These are phyloP conservation scores for Calephelis perditalis DNA, from an alignment of 2,888 invertebrate genomes.

Conservation along the genomic window DNA sequence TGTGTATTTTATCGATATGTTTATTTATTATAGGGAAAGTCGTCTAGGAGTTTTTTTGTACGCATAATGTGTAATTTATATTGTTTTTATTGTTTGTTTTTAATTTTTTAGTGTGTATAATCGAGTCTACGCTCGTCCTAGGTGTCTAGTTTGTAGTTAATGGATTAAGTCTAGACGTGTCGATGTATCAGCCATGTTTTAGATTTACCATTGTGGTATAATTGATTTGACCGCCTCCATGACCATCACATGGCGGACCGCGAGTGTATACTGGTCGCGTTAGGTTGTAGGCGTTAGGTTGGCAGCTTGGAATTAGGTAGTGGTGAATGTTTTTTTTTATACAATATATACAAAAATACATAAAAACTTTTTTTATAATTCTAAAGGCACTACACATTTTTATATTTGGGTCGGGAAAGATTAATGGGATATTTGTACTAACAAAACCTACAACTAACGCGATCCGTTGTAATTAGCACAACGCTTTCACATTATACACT, in stretches of 20 bases:
- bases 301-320: not conserved
- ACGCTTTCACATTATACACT: not conserved
- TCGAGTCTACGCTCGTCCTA: conserved; percentile 36
- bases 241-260: conserved; percentile 8
- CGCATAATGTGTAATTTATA: conserved; percentile 75
- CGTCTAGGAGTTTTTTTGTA: conserved; percentile 68
- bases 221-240: not conserved
- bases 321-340: no score
- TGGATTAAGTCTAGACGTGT: conserved; percentile 46
- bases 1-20: conserved; percentile 68
- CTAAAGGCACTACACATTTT: not conserved
- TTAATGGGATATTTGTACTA: not conserved
- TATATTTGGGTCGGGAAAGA: not conserved
- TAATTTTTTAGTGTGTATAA: conserved; percentile 40
- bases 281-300: not conserved
- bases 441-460: not conserved
- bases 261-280: not conserved
- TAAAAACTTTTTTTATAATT: not conserved
- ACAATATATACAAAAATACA: not conserved
- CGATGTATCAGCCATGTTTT: conserved; percentile 14
- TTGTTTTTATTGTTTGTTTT: conserved; percentile 71
- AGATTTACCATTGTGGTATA: conserved; percentile 9
- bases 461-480: not conserved
- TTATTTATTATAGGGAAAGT: conserved; percentile 62
- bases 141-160: conserved; percentile 50